A percentile compares a stretch with the other conserved stretches of the same genome.
phyloP scores from a whole-genome alignment of 2,888 invertebrate genomes.

The Merodon equestris region DNA sequence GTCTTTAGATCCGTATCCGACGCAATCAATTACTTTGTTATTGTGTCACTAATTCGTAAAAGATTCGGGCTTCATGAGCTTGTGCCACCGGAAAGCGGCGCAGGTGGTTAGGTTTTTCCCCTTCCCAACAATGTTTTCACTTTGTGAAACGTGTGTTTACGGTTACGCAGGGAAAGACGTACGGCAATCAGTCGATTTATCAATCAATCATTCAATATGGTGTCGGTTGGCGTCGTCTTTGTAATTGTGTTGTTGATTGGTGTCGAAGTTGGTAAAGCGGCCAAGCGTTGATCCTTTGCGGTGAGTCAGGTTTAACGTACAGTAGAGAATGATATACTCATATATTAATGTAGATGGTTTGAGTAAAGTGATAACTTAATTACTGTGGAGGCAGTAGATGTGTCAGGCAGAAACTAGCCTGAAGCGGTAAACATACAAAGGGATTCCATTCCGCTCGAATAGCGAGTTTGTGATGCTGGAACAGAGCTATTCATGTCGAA shows the following conservation, averaged over 20 bases:
- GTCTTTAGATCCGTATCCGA: slow-evolving; percentile 46
- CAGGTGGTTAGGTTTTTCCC: no score
- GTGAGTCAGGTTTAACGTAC: background rate
- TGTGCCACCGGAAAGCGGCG: background rate
- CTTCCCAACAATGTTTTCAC: slow-evolving; percentile 8
- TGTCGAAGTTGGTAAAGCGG: slow-evolving; percentile 3
- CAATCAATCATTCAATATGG: slow-evolving; percentile 37
- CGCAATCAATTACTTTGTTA: slow-evolving; percentile 53
- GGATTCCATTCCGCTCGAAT: no score
- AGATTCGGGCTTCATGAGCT: slow-evolving; percentile 36
- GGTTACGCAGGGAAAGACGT: slow-evolving; percentile 23
- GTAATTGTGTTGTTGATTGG: background rate
- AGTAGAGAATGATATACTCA: no score
- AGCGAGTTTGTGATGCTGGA: background rate
- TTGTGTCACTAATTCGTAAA: slow-evolving; percentile 56
- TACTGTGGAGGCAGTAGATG: no score
- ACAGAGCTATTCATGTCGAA: background rate
- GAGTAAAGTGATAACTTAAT: background rate
- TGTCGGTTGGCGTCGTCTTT: slow-evolving; percentile 2
- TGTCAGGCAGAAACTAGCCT: no score
- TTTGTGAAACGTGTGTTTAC: slow-evolving; percentile 10
- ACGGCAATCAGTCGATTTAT: slow-evolving; percentile 27
- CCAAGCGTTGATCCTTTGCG: background rate
- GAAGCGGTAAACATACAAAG: no score
- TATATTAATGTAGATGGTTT: background rate